These are phyloP conservation scores for Dryadula phaetusa DNA, from an alignment of 2,888 invertebrate genomes.

Conservation along the genomic window DNA sequence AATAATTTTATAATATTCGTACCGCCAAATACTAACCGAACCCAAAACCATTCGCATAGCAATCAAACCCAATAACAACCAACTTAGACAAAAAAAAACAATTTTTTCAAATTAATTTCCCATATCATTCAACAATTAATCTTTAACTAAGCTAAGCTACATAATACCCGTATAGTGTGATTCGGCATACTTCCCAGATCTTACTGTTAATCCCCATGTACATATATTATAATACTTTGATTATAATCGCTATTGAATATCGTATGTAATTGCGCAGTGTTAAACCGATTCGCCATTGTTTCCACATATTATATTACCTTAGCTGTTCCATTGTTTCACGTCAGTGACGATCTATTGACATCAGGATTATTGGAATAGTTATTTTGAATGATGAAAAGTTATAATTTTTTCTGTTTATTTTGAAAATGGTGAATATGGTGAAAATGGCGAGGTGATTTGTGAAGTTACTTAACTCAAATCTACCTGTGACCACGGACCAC, in stretches of 20 bases:
- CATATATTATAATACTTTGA: neutral
- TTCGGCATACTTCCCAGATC: conserved; percentile 5
- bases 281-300: conserved; percentile 14
- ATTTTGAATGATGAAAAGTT: too few relatives aligned
- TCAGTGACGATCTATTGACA: neutral
- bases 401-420: too few relatives aligned
- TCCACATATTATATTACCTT: conserved; percentile 7
- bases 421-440: too few relatives aligned
- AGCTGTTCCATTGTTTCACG: neutral
- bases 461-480: too few relatives aligned
- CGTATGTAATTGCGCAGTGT: neutral
- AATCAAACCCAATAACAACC: too few relatives aligned
- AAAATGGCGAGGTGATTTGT: too few relatives aligned
- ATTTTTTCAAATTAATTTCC: neutral
- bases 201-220: conserved; percentile 1
- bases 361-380: neutral
- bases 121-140: neutral
- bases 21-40: too few relatives aligned
- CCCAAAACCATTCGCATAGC: too few relatives aligned
- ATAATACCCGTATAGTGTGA: neutral
- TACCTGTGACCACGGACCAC: too few relatives aligned
- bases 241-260: conserved; percentile 5
- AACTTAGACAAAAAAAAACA: too few relatives aligned
- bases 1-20: too few relatives aligned
- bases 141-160: neutral